phyloP scores from a whole-genome alignment of 2,113 vertebrate species.

The Melozone crissalis region DNA sequence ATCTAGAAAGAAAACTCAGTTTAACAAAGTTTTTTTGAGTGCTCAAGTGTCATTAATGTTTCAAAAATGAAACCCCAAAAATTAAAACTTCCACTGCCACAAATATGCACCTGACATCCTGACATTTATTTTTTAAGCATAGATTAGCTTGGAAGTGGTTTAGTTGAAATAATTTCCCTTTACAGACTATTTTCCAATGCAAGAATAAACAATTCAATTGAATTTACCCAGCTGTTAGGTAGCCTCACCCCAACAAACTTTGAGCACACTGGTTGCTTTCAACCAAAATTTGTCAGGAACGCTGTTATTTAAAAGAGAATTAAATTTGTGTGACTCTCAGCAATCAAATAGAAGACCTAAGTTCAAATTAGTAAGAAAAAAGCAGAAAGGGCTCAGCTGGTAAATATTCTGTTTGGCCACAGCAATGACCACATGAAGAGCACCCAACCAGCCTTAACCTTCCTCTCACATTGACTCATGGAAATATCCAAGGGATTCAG shows the following conservation, averaged over 20 bases:
- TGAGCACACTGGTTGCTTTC: not conserved
- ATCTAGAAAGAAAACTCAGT: not conserved
- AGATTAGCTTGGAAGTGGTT: not conserved
- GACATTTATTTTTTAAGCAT: not conserved
- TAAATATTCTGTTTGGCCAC: not conserved
- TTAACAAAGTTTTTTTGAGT: not conserved
- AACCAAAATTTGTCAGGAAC: not conserved
- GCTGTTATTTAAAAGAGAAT: not conserved
- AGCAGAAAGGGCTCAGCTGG: not conserved
- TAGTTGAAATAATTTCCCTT: not conserved
- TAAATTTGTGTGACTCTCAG: not conserved
- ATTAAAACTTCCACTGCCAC: not conserved
- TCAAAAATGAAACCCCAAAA: not conserved
- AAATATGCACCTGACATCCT: not conserved
- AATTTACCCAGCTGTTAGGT: not conserved
- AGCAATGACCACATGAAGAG: not conserved
- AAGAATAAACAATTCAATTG: not conserved
- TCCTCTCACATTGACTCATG: fast-evolving
- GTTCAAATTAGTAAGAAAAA: not conserved
- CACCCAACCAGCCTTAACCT: not conserved
- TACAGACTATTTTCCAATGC: not conserved
- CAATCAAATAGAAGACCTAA: not conserved
- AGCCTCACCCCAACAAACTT: not conserved
- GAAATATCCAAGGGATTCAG: not conserved
- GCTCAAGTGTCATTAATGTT: not conserved